A percentile compares a stretch with the other conserved stretches of the same genome.
Evolutionary conservation across 2,888 invertebrate species (phyloP).

Genomic region (Acanthosoma haemorrhoidale): DNA sequence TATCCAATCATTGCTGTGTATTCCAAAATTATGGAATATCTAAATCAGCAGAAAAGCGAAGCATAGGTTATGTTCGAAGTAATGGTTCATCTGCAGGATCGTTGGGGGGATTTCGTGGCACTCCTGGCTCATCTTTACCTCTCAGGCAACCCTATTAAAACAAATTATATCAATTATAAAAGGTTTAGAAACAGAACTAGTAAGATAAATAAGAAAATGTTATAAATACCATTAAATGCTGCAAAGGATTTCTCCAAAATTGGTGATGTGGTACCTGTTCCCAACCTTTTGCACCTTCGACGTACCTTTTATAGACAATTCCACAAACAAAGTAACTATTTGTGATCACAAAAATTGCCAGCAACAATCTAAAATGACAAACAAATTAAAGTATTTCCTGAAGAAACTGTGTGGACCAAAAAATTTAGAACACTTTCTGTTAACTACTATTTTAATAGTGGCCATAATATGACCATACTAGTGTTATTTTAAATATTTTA

Average conservation of each 20-base stretch:
- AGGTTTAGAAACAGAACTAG: neutral
- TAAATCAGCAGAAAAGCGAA: slow-evolving; percentile 21
- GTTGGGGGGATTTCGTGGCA: slow-evolving; percentile 22
- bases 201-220: neutral
- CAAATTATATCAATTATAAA: neutral
- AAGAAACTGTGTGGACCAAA: too few relatives aligned
- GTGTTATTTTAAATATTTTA: too few relatives aligned
- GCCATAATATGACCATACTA: too few relatives aligned
- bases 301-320: slow-evolving; percentile 37
- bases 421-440: too few relatives aligned
- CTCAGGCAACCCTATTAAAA: slow-evolving; percentile 19
- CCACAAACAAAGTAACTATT: slow-evolving; percentile 37
- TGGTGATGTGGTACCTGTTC: slow-evolving; percentile 40
- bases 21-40: slow-evolving; percentile 4
- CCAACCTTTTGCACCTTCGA: slow-evolving; percentile 40
- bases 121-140: slow-evolving; percentile 1
- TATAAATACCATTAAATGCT: slow-evolving; percentile 8
- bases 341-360: neutral
- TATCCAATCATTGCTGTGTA: neutral
- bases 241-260: slow-evolving; percentile 37
- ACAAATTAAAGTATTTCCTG: neutral
- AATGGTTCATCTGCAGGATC: slow-evolving; percentile 35
- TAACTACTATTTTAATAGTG: too few relatives aligned
- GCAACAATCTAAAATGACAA: slow-evolving; percentile 7
- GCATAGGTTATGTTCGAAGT: slow-evolving; percentile 31